phyloP scores from a whole-genome alignment of 2,888 invertebrate species.

The Ferrisia virgata region DNA sequence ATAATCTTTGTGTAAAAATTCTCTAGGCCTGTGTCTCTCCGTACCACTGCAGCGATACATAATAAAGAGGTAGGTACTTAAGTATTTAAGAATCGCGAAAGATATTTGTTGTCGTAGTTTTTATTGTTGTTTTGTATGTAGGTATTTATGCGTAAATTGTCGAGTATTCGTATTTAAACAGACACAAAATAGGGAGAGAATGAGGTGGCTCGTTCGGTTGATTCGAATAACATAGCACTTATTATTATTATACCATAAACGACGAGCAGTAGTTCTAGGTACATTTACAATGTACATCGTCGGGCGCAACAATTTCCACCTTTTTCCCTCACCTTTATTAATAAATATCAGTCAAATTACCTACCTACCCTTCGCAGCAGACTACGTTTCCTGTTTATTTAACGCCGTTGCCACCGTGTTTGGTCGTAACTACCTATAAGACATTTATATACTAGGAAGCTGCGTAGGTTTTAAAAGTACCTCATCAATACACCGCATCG shows the following conservation, averaged over 20 bases:
- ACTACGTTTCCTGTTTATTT: constrained; percentile 8
- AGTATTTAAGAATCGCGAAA: background rate
- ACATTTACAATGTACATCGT: no score
- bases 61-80: constrained; percentile 11
- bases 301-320: background rate
- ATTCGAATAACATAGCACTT: background rate
- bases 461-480: background rate
- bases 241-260: background rate
- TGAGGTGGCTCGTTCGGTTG: background rate
- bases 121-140: no score
- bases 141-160: no score
- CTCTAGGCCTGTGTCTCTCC: no score
- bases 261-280: no score
- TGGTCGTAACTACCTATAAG: no score
- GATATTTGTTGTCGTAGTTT: background rate
- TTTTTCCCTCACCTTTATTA: background rate
- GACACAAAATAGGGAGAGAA: no score
- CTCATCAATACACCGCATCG: no score
- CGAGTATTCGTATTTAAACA: background rate
- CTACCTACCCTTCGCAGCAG: background rate
- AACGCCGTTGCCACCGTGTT: no score
- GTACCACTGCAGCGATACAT: background rate
- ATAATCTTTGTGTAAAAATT: background rate
- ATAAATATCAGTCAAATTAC: constrained; percentile 17
- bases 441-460: constrained; percentile 21